These are phyloP conservation scores for Anoplopoma fimbria DNA, from an alignment of 2,113 vertebrate genomes.

Conservation along the genomic window DNA sequence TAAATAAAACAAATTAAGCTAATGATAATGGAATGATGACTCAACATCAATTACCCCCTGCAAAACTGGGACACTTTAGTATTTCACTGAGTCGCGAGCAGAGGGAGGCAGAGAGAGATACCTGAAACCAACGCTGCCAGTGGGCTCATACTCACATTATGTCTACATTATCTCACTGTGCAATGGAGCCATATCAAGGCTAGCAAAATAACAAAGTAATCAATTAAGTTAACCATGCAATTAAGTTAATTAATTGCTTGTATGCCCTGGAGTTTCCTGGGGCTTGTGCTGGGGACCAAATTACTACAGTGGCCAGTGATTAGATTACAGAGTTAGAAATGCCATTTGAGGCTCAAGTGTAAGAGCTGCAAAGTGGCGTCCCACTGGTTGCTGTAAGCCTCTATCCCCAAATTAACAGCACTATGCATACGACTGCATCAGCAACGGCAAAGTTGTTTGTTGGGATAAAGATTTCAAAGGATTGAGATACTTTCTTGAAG, in stretches of 20 bases:
- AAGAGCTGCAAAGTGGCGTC: constrained; percentile 65
- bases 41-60: constrained; percentile 64
- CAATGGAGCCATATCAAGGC: constrained; percentile 72
- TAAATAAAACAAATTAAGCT: constrained; percentile 79
- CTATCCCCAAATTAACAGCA: constrained; percentile 50
- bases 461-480: neutral
- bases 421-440: constrained; percentile 22
- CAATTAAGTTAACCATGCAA: constrained; percentile 81
- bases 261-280: constrained; percentile 75
- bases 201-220: constrained; percentile 81
- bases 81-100: constrained; percentile 47
- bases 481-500: neutral
- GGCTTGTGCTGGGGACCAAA: constrained; percentile 67
- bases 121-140: constrained; percentile 56
- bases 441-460: neutral
- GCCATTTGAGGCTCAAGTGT: constrained; percentile 70
- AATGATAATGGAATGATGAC: constrained; percentile 67
- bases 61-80: constrained; percentile 51
- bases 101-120: constrained; percentile 36
- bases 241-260: constrained; percentile 83
- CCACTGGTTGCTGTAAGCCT: constrained; percentile 56
- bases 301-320: constrained; percentile 75
- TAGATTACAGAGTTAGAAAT: constrained; percentile 76
- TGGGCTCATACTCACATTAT: constrained; percentile 67
- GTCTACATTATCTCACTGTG: constrained; percentile 71